These are phyloP conservation scores for Lophotriccus pileatus DNA, from an alignment of 2,797 vertebrate genomes.

Conservation along the genomic window DNA sequence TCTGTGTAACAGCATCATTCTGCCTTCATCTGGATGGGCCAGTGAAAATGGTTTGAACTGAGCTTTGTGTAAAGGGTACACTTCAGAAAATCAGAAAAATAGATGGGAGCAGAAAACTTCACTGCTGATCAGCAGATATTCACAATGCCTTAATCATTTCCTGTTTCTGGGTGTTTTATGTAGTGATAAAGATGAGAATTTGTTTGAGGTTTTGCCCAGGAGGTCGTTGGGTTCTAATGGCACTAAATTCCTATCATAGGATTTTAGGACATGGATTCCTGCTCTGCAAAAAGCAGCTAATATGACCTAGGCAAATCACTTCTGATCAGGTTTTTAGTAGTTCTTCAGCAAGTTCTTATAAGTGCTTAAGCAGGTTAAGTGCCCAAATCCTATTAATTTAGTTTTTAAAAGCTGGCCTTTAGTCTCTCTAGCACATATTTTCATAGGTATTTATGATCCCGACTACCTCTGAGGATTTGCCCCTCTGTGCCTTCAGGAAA, in stretches of 20 bases:
- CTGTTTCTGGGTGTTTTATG: neutral
- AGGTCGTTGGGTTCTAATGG: neutral
- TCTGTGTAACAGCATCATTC: neutral
- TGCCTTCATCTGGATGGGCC: neutral
- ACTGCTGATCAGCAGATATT: neutral
- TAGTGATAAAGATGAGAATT: neutral
- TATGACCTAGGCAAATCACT: conserved; percentile 1
- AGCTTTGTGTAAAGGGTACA: neutral
- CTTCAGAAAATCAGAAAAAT: neutral
- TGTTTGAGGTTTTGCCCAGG: neutral
- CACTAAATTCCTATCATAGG: neutral
- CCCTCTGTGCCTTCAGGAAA: neutral
- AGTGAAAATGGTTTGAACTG: neutral
- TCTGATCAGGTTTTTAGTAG: conserved; percentile 36
- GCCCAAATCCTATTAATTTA: conserved; percentile 42
- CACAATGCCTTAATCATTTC: neutral
- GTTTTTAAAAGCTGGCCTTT: conserved; percentile 33
- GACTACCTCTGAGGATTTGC: neutral
- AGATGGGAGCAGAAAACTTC: neutral
- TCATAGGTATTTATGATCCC: conserved; percentile 38
- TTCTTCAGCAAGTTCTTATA: conserved; percentile 15
- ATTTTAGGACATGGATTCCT: neutral
- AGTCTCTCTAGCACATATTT: neutral
- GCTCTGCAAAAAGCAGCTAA: neutral
- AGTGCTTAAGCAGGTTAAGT: conserved; percentile 28